These are phyloP conservation scores for Ceyx margarethae DNA, from an alignment of 2,113 vertebrate species.

Conservation along the genomic window DNA sequence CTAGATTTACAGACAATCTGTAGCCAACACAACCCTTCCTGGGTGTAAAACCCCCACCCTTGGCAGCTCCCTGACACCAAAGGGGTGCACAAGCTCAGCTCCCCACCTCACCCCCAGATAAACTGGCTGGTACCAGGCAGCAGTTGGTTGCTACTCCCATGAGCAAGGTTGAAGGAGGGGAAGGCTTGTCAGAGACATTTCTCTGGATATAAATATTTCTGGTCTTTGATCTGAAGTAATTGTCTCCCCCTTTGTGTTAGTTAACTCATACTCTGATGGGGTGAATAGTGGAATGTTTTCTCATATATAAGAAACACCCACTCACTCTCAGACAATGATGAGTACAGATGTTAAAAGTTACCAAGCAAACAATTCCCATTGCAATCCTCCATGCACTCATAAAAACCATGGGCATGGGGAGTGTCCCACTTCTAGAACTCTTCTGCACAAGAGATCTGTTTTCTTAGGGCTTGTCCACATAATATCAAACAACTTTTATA, in stretches of 20 bases:
- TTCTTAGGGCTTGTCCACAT: not conserved
- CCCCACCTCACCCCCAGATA: not conserved
- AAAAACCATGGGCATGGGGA: not conserved
- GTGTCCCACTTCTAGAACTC: not conserved
- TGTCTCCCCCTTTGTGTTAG: not conserved
- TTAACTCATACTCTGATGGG: not conserved
- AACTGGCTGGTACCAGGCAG: not conserved
- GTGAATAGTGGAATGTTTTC: not conserved
- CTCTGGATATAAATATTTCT: not conserved
- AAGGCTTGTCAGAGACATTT: not conserved
- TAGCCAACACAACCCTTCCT: not conserved
- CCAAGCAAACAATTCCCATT: not conserved
- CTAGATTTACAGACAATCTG: not conserved
- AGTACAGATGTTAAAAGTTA: not conserved
- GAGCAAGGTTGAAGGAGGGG: not conserved
- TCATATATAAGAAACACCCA: not conserved
- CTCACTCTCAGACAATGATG: not conserved
- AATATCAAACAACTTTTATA: not conserved
- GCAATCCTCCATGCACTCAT: not conserved
- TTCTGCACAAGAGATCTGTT: not conserved
- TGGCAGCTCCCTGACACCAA: accelerated
- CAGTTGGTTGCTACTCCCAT: not conserved
- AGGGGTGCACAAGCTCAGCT: not conserved
- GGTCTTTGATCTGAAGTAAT: not conserved
- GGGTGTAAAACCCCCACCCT: not conserved